These are phyloP conservation scores for Anhinga anhinga DNA, from an alignment of 2,113 vertebrate genomes.

Conservation along the genomic window DNA sequence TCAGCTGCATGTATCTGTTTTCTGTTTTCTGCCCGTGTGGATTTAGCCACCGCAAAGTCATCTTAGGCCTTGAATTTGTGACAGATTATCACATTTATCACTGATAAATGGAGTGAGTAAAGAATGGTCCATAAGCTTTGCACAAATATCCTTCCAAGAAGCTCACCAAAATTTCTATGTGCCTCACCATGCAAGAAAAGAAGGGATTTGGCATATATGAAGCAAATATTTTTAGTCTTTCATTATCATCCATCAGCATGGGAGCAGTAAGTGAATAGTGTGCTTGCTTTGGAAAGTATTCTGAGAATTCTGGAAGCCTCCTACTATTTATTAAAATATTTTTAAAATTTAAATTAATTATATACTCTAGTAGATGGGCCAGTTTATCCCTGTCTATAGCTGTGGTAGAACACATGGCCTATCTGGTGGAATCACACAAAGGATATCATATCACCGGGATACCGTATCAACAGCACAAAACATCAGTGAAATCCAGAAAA, in stretches of 20 bases:
- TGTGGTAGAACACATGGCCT: neutral
- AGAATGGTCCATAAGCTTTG: neutral
- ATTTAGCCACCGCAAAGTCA: neutral
- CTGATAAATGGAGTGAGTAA: neutral
- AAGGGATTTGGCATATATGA: neutral
- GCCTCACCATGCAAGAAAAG: neutral
- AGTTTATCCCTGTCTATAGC: neutral
- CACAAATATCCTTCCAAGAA: neutral
- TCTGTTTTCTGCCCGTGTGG: neutral
- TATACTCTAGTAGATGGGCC: neutral
- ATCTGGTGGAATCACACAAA: neutral
- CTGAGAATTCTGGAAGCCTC: neutral
- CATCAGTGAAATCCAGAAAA: neutral
- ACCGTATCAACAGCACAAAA: neutral
- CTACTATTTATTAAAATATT: neutral
- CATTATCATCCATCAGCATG: neutral
- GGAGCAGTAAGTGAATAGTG: neutral
- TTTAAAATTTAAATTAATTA: neutral
- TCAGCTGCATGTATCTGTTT: neutral
- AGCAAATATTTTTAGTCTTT: neutral
- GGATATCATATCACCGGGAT: neutral
- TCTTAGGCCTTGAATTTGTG: neutral
- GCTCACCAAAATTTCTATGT: neutral
- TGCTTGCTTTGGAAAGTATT: neutral
- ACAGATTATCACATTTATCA: neutral